A percentile compares a stretch with the other conserved stretches of the same genome.
Conservation (phyloP, 1,140 invertebrate species). For the Lucilia sericata region DNA sequence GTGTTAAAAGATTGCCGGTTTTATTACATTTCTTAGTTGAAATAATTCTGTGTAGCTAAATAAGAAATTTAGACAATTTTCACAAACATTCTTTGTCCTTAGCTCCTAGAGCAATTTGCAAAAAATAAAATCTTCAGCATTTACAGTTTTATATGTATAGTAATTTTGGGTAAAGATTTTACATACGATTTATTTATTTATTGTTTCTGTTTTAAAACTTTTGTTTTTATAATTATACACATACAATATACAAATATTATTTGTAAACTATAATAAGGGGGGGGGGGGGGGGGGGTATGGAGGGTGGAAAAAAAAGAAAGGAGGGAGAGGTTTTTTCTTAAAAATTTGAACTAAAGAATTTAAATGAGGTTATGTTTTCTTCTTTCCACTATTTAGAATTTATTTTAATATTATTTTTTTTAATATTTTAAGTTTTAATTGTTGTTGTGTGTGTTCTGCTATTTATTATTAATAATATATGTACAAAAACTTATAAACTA, state of each 20-base stretch:
- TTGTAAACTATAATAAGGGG: background rate
- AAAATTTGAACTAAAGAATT: background rate
- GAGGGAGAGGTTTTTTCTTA: background rate
- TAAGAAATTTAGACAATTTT: too few relatives aligned
- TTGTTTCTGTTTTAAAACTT: background rate
- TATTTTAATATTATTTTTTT: background rate
- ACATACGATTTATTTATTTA: too few relatives aligned
- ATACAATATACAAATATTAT: background rate
- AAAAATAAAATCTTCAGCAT: background rate
- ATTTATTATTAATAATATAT: background rate
- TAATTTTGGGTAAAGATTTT: background rate
- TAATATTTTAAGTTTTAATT: background rate
- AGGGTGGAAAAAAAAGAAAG: too few relatives aligned
- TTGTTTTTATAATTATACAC: background rate
- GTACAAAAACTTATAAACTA: constrained; percentile 16
- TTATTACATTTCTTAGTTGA: too few relatives aligned
- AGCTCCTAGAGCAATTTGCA: background rate
- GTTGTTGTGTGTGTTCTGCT: background rate
- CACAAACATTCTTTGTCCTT: too few relatives aligned
- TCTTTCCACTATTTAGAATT: background rate
- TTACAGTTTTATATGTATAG: background rate
- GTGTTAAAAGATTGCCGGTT: too few relatives aligned
- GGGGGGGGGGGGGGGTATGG: background rate
- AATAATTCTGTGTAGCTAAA: too few relatives aligned
- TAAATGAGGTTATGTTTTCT: background rate